Evolutionary conservation across 1,140 invertebrate species (phyloP).

Genomic region (Tribolium castaneum): DNA sequence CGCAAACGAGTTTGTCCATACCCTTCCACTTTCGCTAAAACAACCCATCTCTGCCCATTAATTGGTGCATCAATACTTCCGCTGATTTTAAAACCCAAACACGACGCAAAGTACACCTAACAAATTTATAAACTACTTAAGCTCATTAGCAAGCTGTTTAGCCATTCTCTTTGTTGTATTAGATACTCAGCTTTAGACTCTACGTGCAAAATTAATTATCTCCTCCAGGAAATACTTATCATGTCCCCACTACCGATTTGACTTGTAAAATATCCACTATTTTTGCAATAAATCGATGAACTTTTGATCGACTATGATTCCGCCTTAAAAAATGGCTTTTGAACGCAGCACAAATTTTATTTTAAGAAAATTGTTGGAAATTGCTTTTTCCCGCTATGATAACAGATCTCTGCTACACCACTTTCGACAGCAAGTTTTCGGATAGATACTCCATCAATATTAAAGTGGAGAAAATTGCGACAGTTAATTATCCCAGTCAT

Average conservation of each 20-base stretch:
- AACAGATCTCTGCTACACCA: neutral
- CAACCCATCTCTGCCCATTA: neutral
- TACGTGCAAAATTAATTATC: slow-evolving; percentile 9
- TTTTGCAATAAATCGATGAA: neutral
- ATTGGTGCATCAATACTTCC: neutral
- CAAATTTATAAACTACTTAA: slow-evolving; percentile 26
- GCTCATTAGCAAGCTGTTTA: slow-evolving; percentile 8
- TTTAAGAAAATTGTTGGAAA: slow-evolving; percentile 31
- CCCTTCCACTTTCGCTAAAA: neutral
- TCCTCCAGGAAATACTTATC: neutral
- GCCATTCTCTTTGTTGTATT: slow-evolving; percentile 12
- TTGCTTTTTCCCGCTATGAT: slow-evolving; percentile 14
- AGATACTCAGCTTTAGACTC: neutral
- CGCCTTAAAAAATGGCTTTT: neutral
- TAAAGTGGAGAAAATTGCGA: neutral
- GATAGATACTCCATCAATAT: slow-evolving; percentile 4
- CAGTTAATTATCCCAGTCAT: slow-evolving; percentile 17
- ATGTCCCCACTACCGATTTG: neutral
- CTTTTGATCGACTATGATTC: neutral
- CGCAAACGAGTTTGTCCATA: slow-evolving; percentile 38
- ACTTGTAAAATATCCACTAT: neutral
- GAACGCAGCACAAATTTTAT: slow-evolving; percentile 5
- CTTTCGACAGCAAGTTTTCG: neutral
- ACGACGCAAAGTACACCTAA: neutral
- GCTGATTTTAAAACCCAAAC: neutral